Evolutionary conservation across 1,140 invertebrate genomes (phyloP), one percentile per base, ranked within the genome.

Genomic region (Spodoptera litura): DNA sequence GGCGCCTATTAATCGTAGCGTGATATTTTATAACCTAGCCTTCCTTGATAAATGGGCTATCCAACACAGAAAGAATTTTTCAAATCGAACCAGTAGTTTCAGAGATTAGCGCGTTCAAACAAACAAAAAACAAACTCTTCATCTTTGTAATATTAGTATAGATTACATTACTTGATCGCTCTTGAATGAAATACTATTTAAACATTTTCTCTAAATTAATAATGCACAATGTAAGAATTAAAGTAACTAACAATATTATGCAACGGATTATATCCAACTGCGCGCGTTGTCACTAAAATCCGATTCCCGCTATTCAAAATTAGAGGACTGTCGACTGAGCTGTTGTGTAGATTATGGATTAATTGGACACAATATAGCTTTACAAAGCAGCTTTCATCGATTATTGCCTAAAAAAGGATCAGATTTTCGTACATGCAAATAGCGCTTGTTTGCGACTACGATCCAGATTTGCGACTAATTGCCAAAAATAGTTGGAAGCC

Each of bases 301-400:
- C 78, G 74, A 84, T 83, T 84, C 78, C 78, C 27, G 62, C 56
- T 58, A 78, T 64, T 44, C 49, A 81, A 84, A 83, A 83, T 80
- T 80, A 79, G 72, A 84, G 79, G 80, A 74, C 74, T 79, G 81
- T 78, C 72, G 80, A 74, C 74, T 78, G 81, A 79, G 76, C 79
- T 71, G 62, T 79, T 66, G 86, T 86, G 81, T 83, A 82, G 86
- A 88, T 88, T 86, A 84, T 81, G 20, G 82, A 79, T 80, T 85
- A 82, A 86, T 85, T 83, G 81, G 76, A 84, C 74, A 49, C 44
- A 55, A 72, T 58, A 59, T 72, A 81, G 56, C 68, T 81, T 81
- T 74, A 83, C 83, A 81, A 83, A 84, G 78, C 79, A 71, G 78
- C 80, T 82, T 81, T 81, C 68, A 78, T 68, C 58, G 71, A 77